Base-by-base conservation (phyloP, 2,113 vertebrate genomes). In the Lathamus discolor region DNA sequence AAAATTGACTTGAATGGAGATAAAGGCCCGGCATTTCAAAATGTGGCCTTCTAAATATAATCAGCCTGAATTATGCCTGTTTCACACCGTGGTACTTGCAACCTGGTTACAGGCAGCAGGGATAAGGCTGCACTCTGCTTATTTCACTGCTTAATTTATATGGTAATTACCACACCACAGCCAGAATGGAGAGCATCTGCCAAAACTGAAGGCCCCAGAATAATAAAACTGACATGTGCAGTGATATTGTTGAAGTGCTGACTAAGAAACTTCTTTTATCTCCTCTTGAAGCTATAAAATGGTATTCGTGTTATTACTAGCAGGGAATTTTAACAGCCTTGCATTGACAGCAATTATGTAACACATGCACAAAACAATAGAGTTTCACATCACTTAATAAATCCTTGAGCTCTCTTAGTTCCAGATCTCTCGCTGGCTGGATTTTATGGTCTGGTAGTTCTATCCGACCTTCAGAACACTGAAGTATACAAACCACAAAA, bases 361-460 rank as follows among this genome's bases (percentile, higher is more conserved):
- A 98, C 97, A 96, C 96, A 98, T 90, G 97, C 97, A 97, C 94
- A 97, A 98, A 97, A 98, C 98, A 98, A 98, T 95, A 97, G 97
- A 81, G 79, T 96, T 98, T 98, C 98, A 97, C 97, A 98, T 97
- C 97, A 97, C 97, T 97, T 97, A 98, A 97, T 97, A 98, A 98
- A 98, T 97, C 97, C 97, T 97, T 97, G 95, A 96, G 97, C 96
- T 98, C 97, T 93, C 96, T 95, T 96, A 97, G 97, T 97, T 97
- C 96, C 97, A 98, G 67, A 75, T 90, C 95, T 96, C 97, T 98
- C 93, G 62, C 97, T 97, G 98, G 96, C 97, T 98, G 97, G 97
- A 98, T 98, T 98, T 98, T 98, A 97, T 98, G 97, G 98, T 98
- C 98, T 98, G 97, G 97, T 98, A 96, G 96, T 79, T 98, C 97